Conservation (phyloP, 2,113 vertebrate genomes). For the Aythya baeri region DNA sequence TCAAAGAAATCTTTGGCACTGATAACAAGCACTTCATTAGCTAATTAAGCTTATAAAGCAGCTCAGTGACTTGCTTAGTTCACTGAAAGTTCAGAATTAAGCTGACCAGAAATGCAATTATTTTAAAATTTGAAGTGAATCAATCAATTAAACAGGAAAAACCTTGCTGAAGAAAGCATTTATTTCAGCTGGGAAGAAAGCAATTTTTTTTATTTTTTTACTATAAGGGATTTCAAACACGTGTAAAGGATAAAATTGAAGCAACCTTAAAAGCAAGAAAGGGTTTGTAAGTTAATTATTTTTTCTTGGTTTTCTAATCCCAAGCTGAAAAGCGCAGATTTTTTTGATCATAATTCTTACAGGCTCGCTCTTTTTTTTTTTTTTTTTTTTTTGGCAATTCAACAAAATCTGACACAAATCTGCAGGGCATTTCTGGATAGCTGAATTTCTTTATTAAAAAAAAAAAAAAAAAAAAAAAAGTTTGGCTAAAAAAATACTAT, state of each 20-base stretch:
- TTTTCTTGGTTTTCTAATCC: not conserved
- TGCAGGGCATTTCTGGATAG: not conserved
- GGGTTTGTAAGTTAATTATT: not conserved
- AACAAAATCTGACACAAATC: slow-evolving; percentile 4
- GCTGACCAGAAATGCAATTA: slow-evolving; percentile 40
- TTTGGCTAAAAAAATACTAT: not conserved
- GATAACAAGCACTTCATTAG: slow-evolving; percentile 25
- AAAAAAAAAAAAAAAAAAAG: not conserved
- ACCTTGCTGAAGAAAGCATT: not conserved
- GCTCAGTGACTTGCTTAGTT: slow-evolving; percentile 39
- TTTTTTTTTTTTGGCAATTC: not conserved
- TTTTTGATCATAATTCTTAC: not conserved
- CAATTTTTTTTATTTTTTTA: fast-evolving
- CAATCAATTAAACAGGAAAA: not conserved
- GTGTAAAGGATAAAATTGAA: not conserved
- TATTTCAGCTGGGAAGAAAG: not conserved
- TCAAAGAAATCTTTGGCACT: slow-evolving; percentile 15
- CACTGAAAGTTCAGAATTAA: slow-evolving; percentile 62
- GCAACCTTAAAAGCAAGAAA: not conserved
- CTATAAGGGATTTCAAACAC: not conserved
- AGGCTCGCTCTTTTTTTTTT: not conserved
- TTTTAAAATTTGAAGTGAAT: slow-evolving; percentile 17
- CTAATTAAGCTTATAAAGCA: slow-evolving; percentile 46
- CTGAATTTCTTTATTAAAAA: not conserved
- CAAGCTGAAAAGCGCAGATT: not conserved